Evolutionary conservation across 2,113 vertebrate genomes (phyloP), one percentile per base, ranked within the genome.

Genomic region (Neomonachus schauinslandi): DNA sequence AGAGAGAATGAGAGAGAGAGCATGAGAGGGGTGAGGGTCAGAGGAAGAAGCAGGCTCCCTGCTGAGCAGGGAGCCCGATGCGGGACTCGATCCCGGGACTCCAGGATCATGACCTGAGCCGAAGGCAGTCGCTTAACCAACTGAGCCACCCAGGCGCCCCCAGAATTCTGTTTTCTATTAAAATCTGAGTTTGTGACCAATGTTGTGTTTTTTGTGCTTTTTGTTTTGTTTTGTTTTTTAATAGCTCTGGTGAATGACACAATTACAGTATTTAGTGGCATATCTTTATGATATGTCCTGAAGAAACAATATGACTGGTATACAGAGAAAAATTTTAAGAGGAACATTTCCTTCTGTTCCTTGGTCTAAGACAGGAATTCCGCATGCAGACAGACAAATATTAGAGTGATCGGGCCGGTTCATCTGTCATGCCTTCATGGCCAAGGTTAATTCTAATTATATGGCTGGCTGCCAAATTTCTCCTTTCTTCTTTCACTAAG

Each of bases 361-460:
- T 16, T n/a, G 8, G 28, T 77, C 42, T 71, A 53, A 90, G 59
- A 85, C 3, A 71, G 28, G 36, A 94, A 71, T 94, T 61, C 63
- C 18, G 91, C 53, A 80, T 15, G 14, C 14, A 63, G n/a, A 91
- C 7, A 77, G 21, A 69, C 24, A 89, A 93, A 77, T 77, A 53
- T 19, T 83, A 15, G 39, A 76, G 26, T 59, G 59, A 67, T 49
- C 31, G 0, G 10, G 7, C 49, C 83, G 31, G 67, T 33, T 67
- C 39, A 84, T 69, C 77, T 77, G 33, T 69, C 51, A 59, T 4
- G 5, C 42, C 33, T 89, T 69, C 3, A 77, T 51, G 61, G 77
- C 31, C 85, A 89, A 93, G 31, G 69, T 39, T 93, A 93, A 83
- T 76, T 96, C 79, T 77, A 89, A 89, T 88, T 55, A 89, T 5